These are phyloP conservation scores for Drosophila obscura DNA, from an alignment of 1,140 invertebrate genomes.

Conservation along the genomic window DNA sequence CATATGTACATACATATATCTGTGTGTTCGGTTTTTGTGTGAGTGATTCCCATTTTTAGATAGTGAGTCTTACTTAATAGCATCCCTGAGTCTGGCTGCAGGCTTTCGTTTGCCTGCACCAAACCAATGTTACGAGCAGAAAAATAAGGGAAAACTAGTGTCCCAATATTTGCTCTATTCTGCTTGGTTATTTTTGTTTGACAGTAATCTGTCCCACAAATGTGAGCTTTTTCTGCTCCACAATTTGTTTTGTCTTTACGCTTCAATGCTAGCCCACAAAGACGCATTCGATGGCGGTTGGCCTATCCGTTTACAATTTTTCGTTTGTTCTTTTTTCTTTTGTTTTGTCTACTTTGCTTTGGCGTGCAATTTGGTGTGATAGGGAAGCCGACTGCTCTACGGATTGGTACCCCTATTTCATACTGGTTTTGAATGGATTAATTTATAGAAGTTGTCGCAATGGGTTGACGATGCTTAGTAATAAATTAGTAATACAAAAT, in stretches of 20 bases:
- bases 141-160: slow-evolving; percentile 3
- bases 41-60: slow-evolving; percentile 45
- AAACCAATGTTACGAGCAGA: slow-evolving; percentile 9
- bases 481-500: too few species aligned
- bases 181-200: slow-evolving; percentile 52
- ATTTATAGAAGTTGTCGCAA: too few species aligned
- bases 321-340: slow-evolving; percentile 1
- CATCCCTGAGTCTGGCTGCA: slow-evolving; percentile 30
- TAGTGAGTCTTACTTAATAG: slow-evolving; percentile 57
- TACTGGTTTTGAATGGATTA: too few species aligned
- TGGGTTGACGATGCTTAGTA: too few species aligned
- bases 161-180: slow-evolving; percentile 19
- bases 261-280: slow-evolving; percentile 44
- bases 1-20: background rate
- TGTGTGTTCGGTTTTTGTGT: slow-evolving; percentile 17
- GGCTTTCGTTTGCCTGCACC: slow-evolving; percentile 38
- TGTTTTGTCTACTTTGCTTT: background rate
- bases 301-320: slow-evolving; percentile 18
- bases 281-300: slow-evolving; percentile 27
- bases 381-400: too few species aligned
- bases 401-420: too few species aligned
- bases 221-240: slow-evolving; percentile 7
- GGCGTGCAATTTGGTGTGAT: too few species aligned
- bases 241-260: slow-evolving; percentile 46
- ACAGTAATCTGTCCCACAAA: slow-evolving; percentile 25